These are phyloP conservation scores for Argopecten irradians DNA, from an alignment of 1,140 invertebrate species.

Conservation along the genomic window DNA sequence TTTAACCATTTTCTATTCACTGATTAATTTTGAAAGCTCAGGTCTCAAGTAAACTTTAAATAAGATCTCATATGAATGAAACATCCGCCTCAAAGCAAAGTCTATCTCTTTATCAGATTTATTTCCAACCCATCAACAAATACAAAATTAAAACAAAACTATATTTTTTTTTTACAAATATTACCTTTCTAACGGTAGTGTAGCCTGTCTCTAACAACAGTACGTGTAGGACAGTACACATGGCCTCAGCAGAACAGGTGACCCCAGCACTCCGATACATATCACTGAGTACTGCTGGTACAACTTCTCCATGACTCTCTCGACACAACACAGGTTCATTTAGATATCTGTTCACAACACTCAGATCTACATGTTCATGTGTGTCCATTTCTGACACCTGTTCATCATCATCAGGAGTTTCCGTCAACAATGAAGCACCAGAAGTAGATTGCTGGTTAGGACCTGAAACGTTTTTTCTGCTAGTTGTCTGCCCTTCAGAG, in stretches of 20 bases:
- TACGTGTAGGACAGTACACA: conserved; percentile 60
- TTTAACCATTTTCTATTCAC: too few relatives aligned
- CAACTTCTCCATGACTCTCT: conserved; percentile 48
- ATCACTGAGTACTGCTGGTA: conserved; percentile 53
- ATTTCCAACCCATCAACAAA: neutral
- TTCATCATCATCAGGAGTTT: neutral
- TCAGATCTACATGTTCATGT: conserved; percentile 30
- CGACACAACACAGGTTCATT: conserved; percentile 62
- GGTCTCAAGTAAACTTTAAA: neutral
- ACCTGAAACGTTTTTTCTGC: neutral
- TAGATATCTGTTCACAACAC: conserved; percentile 53
- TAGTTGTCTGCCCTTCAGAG: neutral
- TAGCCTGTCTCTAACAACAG: conserved; percentile 66
- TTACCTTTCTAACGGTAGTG: conserved; percentile 32
- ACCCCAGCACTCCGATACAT: conserved; percentile 47
- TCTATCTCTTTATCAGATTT: neutral
- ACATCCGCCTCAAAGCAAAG: neutral
- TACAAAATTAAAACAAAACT: neutral
- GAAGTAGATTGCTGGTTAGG: neutral
- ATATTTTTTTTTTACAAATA: neutral
- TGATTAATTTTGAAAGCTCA: neutral
- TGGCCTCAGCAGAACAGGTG: conserved; percentile 44
- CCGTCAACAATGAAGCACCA: neutral
- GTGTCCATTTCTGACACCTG: conserved; percentile 23
- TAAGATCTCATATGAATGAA: neutral